These are phyloP conservation scores for Smittia sp. DNA, from an alignment of 2,888 invertebrate species.

Conservation along the genomic window DNA sequence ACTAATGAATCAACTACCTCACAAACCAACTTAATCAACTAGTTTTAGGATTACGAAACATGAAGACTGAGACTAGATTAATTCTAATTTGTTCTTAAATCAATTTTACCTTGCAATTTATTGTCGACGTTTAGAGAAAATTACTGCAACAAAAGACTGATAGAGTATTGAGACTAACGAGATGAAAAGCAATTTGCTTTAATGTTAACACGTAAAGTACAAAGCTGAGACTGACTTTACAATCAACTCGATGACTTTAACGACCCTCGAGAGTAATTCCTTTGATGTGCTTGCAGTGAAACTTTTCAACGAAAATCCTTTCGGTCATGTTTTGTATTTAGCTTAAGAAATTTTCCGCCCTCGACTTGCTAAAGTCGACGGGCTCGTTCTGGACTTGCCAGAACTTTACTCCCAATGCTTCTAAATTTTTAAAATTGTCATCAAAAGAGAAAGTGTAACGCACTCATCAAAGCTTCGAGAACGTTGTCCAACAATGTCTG, in stretches of 20 bases:
- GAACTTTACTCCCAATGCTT: too few species aligned
- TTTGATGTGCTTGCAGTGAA: background rate
- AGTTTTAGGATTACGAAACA: constrained; percentile 9
- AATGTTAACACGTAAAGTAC: background rate
- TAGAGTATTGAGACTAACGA: constrained; percentile 2
- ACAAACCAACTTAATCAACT: background rate
- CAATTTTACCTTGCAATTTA: background rate
- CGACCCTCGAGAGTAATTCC: too few species aligned
- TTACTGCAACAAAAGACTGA: constrained; percentile 13
- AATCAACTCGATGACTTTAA: background rate
- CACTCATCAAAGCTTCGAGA: background rate
- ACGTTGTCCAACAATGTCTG: background rate
- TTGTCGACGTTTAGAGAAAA: background rate
- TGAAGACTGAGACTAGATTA: constrained; percentile 5
- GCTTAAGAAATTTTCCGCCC: too few species aligned
- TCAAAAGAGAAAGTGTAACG: background rate
- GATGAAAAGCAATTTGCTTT: constrained; percentile 9
- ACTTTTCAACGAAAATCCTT: too few species aligned
- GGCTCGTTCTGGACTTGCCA: too few species aligned
- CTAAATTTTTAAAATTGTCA: too few species aligned
- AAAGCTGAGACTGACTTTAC: constrained; percentile 15
- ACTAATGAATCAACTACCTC: constrained; percentile 50
- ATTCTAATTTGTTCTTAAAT: constrained; percentile 7
- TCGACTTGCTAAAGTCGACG: too few species aligned
- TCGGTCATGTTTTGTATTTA: too few species aligned